Base-by-base conservation (phyloP, 2,888 invertebrate genomes). In the Alloscopus bannaensis region DNA sequence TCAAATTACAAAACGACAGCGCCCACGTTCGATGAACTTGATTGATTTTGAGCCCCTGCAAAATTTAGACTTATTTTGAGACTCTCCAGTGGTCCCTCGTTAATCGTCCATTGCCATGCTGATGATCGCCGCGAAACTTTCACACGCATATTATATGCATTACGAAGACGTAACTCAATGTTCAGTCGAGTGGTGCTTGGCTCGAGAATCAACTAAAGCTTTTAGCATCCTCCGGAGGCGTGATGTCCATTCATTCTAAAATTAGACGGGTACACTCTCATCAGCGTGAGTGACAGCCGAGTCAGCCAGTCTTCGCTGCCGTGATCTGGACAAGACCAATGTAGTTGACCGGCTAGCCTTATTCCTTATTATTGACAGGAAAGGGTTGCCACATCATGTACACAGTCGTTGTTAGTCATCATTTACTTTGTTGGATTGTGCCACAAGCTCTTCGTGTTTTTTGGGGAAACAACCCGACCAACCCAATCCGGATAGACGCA, bases 281-380 rank as follows among this genome's bases (percentile, higher is more conserved):
- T 40, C 40, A 50, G 28, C 42, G 29, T 59, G 18, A 45, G 16
- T 40, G 36, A 50, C 42, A 66, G 45, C 26, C 64, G n/a, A n/a
- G n/a, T n/a, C n/a, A n/a, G n/a, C 64, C 78, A 71, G 78, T 78
- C 55, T 50, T 8, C 24, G 55, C 78, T 60, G 70, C 45, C 50
- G 31, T 70, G 59, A 60, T 78, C 78, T 78, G 78, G 78, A 59
- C 70, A 78, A 78, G 78, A 78, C 70, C 78, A 71, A 78, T 78
- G 70, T 71, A 36, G 78, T 78, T 71, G 70, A 78, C 78, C 78
- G 70, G 78, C 59, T 72, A 72, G 71, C 79, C 79, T 79, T 79
- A 72, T 65, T 77, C 18, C 36, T 52, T 16, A 20, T 22, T 20
- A 22, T n/a, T n/a, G n/a, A n/a, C n/a, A n/a, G n/a, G n/a, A n/a